A percentile compares a stretch with the other conserved stretches of the same genome.
These are phyloP conservation scores for Cavia aperea DNA, from an alignment of 2,113 vertebrate species.

Conservation along the genomic window DNA sequence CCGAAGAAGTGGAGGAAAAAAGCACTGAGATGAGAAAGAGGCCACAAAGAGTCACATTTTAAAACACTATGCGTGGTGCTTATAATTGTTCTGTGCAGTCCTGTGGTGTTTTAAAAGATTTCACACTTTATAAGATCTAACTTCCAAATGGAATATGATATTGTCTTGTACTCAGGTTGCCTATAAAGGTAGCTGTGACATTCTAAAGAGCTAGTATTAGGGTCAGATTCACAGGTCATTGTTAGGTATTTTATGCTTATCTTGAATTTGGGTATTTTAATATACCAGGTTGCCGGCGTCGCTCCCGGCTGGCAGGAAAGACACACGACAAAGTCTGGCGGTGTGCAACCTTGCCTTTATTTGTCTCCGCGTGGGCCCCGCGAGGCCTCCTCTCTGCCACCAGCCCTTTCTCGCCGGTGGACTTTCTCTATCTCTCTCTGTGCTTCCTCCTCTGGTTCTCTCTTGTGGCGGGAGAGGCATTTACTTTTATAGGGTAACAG, in stretches of 20 bases:
- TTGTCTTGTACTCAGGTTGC: conserved; percentile 40
- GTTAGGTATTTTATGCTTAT: not conserved
- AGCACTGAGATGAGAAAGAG: not conserved
- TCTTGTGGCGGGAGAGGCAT: too few species aligned
- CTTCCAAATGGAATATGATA: conserved; percentile 46
- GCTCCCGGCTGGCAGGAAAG: too few species aligned
- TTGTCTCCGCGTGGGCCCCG: too few species aligned
- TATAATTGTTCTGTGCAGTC: conserved; percentile 39
- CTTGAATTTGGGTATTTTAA: conserved; percentile 49
- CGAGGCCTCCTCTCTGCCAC: too few species aligned
- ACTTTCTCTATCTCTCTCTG: too few species aligned
- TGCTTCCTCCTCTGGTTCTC: too few species aligned
- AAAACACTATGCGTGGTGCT: conserved; percentile 26
- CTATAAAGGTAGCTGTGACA: conserved; percentile 35
- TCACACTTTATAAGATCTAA: conserved; percentile 50
- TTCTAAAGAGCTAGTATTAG: conserved; percentile 13
- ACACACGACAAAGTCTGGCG: too few species aligned
- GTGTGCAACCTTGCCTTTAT: too few species aligned
- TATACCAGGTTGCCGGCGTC: too few species aligned
- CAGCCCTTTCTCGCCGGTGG: too few species aligned
- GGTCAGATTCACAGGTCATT: not conserved
- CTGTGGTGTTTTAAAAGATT: conserved; percentile 47
- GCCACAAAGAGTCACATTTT: conserved; percentile 17
- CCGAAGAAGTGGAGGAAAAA: conserved; percentile 22
- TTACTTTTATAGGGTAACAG: too few species aligned